Evolutionary conservation across 2,113 vertebrate genomes (phyloP), one percentile per base, ranked within the genome.

Genomic region (Leptobrachium ailaonicum): DNA sequence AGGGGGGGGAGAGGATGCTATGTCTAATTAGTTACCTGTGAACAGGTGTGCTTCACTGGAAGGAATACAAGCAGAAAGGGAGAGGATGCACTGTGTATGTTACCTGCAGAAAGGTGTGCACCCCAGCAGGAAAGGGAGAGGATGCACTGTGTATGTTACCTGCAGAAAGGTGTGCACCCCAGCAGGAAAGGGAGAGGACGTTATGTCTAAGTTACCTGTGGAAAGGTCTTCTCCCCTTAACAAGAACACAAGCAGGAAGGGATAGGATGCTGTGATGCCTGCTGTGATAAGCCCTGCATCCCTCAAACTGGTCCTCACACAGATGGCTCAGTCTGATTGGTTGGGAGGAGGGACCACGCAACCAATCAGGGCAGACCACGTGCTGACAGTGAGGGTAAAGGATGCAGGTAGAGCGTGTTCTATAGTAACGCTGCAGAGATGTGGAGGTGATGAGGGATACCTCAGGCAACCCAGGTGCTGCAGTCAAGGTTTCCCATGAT

Each of bases 261-360:
- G 44, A 47, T 50, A 41, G 54, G 62, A 58, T 56, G 62, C 54
- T 58, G 76, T 71, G 67, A n/a, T 53, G 32, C 32, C 6, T 1
- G 2, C 68, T 78, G 56, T 8, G 58, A 60, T 54, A 43, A 69
- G 75, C 56, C 9, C 68, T 42, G 58, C 40, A 69, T 68, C 66
- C 40, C 70, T 47, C 75, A 72, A 79, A 72, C 73, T 53, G 70
- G 64, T 73, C 64, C 71, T 40, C 54, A 71, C 91, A 92, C 92
- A 94, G 89, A 94, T 93, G 91, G 89, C 90, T 88, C 83, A 41
- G 79, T 82, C 78, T 87, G 82, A 94, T 93, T 94, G 93, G 93
- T 12, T 12, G 11, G 64, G 7, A 50, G 8, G 4, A 32, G 4
- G 69, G 6, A 6, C n/a, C 6, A 9, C 4, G 14, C 9, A 42